phyloP scores from a whole-genome alignment of 2,888 invertebrate genomes.

The Habroteleia sp. region DNA sequence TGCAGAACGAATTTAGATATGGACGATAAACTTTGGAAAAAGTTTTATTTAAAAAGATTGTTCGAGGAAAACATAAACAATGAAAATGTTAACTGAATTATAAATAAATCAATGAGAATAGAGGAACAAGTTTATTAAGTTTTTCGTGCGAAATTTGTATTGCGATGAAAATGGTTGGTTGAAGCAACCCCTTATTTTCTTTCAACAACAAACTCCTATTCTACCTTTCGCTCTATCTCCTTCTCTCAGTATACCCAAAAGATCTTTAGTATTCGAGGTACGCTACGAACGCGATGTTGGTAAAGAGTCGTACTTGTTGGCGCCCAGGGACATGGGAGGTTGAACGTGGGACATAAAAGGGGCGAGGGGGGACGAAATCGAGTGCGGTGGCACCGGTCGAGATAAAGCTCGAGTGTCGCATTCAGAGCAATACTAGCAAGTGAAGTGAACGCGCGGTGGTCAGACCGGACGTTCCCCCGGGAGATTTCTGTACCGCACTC shows the following conservation, averaged over 20 bases:
- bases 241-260: conserved; percentile 33
- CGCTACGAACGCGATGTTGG: conserved; percentile 76
- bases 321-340: conserved; percentile 74
- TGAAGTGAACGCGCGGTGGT: conserved; percentile 77
- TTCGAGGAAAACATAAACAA: no score
- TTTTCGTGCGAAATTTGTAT: no score
- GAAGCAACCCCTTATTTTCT: conserved; percentile 39
- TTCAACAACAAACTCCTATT: conserved; percentile 46
- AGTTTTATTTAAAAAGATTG: no score
- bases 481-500: conserved; percentile 79
- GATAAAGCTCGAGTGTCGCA: conserved; percentile 69
- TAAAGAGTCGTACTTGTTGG: conserved; percentile 79
- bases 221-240: conserved; percentile 3
- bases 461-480: conserved; percentile 76
- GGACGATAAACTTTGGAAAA: no score
- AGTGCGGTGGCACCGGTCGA: conserved; percentile 51
- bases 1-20: no score
- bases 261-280: conserved; percentile 75
- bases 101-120: no score
- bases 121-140: no score
- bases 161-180: no score
- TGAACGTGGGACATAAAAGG: conserved; percentile 70
- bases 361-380: conserved; percentile 50
- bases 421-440: conserved; percentile 75
- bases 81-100: no score